phyloP scores from a whole-genome alignment of 1,140 invertebrate species.

The Odontomachus brunneus region DNA sequence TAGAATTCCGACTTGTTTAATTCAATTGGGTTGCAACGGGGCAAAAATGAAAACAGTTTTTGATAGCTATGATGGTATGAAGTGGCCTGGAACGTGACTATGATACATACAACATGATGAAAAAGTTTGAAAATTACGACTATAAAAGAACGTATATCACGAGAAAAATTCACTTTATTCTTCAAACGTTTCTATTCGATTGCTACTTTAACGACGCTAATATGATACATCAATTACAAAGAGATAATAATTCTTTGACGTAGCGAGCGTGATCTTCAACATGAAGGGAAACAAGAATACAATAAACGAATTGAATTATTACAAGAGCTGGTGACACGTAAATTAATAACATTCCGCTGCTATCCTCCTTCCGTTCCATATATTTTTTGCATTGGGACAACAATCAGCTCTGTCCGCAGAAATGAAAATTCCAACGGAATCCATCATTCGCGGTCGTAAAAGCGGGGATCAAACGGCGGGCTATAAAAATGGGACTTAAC shows the following conservation, averaged over 20 bases:
- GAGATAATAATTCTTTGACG: neutral
- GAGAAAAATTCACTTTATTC: neutral
- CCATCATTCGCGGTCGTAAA: slow-evolving; percentile 42
- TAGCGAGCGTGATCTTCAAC: neutral
- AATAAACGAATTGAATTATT: slow-evolving; percentile 23
- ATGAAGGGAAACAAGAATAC: neutral
- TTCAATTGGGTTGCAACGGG: slow-evolving; percentile 21
- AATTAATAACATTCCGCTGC: neutral
- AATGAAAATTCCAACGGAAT: slow-evolving; percentile 41
- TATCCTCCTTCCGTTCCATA: neutral
- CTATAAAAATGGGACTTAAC: slow-evolving; percentile 50
- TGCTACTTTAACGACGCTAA: neutral
- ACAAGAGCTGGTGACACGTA: neutral
- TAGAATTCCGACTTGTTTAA: slow-evolving; percentile 28
- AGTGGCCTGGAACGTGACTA: slow-evolving; percentile 25
- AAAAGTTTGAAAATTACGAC: slow-evolving; percentile 9
- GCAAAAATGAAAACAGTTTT: slow-evolving; percentile 50
- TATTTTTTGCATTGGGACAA: neutral
- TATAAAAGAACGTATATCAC: slow-evolving; percentile 25
- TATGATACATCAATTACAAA: slow-evolving; percentile 1
- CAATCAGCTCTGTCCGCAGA: slow-evolving; percentile 14
- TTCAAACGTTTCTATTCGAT: neutral
- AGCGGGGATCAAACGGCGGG: slow-evolving; percentile 36
- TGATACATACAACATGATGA: neutral
- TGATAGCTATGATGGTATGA: slow-evolving; percentile 20